A percentile compares a stretch with the other conserved stretches of the same genome.
These are phyloP conservation scores for Chaetodon trifascialis DNA, from an alignment of 2,113 vertebrate species.

Conservation along the genomic window DNA sequence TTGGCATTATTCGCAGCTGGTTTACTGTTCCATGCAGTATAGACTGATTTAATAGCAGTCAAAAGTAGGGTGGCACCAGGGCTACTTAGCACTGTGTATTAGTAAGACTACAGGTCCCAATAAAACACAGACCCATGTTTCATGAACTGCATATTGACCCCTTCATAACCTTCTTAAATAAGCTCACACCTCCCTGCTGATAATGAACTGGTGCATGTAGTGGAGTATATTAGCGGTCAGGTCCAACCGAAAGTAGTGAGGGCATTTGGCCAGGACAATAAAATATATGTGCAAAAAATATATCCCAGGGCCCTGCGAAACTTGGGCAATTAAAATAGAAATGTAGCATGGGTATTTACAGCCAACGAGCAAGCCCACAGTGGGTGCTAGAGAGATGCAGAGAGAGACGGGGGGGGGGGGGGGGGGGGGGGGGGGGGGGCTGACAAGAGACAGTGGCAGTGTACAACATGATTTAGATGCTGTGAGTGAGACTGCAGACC, in stretches of 20 bases:
- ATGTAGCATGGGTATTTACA: conserved; percentile 70
- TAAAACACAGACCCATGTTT: conserved; percentile 73
- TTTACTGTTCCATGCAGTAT: conserved; percentile 63
- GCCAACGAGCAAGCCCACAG: conserved; percentile 59
- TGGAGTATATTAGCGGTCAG: conserved; percentile 73
- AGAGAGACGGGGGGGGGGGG: conserved; percentile 17
- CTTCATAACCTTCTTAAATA: conserved; percentile 70
- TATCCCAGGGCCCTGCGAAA: conserved; percentile 63
- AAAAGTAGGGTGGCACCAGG: conserved; percentile 72
- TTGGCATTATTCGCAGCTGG: conserved; percentile 69
- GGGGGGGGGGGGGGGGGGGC: conserved; percentile 8
- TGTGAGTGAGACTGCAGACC: conserved; percentile 72
- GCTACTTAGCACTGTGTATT: conserved; percentile 72
- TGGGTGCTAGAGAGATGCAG: conserved; percentile 53
- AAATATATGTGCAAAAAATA: conserved; percentile 76
- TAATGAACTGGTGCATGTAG: conserved; percentile 73
- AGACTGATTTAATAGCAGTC: conserved; percentile 79
- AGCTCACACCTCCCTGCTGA: conserved; percentile 69
- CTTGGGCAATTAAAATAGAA: conserved; percentile 77
- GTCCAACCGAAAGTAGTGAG: conserved; percentile 51
- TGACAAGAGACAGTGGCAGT: conserved; percentile 71
- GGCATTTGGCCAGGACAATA: conserved; percentile 69
- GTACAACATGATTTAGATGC: conserved; percentile 78
- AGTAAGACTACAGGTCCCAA: conserved; percentile 70
- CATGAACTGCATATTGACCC: conserved; percentile 71